Evolutionary conservation across 2,797 vertebrate genomes (phyloP), one percentile per base, ranked within the genome.

Genomic region (Melanotaenia pygmaea): DNA sequence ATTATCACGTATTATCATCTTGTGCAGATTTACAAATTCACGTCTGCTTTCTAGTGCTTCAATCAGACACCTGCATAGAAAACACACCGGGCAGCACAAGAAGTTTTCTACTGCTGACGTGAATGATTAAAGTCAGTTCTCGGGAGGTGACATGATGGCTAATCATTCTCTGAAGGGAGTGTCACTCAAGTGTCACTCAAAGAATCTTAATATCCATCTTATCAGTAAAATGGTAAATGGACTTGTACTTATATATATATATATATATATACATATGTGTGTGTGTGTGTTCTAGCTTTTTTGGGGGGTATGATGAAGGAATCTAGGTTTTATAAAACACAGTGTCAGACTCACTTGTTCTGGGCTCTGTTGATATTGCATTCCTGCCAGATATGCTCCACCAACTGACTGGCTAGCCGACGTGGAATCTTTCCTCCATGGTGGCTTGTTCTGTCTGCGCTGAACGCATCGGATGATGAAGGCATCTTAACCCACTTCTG

Each of bases 371-470:
- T 98, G 93, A 98, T 96, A 93, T 97, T 99, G 95, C 97, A 99
- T 94, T 99, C 98, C 90, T 99, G 97, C 98, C 97, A 99, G 70
- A 99, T 97, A 82, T 95, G 94, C 91, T 99, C 97, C 88, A 98
- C 96, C 91, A 97, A 96, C 70, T 97, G 97, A 89, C 95, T 96
- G 87, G 98, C 96, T 57, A 99, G 86, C 82, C 96, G 95, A 62
- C 96, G 96, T 57, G 98, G 98, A 89, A 99, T 95, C 91, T 97
- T 98, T 69, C 98, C 98, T 80, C 98, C 97, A 1, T 99, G 97
- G 89, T 98, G 97, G 84, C 96, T 98, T 72, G 95, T 97, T 92
- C 94, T 96, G 92, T 99, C 96, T 51, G 94, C 92, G 76, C 91
- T 97, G 89, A 98, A 98, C 74, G 93, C 94, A 40, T 99, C 97